Evolutionary conservation across 2,797 vertebrate genomes (phyloP).

Genomic region (Sorex maritimensis): DNA sequence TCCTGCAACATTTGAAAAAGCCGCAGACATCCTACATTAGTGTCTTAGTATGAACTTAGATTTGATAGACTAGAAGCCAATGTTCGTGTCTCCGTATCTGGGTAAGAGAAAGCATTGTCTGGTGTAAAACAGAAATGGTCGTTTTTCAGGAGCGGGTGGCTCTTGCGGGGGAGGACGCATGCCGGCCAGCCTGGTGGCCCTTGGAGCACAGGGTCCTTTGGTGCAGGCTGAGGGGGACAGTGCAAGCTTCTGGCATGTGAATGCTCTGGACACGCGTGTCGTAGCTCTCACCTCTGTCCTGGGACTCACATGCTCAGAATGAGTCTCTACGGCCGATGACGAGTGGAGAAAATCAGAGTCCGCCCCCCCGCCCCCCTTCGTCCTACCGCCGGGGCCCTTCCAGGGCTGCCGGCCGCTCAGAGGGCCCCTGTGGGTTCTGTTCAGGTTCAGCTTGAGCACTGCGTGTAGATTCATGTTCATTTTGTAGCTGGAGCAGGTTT

Average conservation of each 20-base stretch:
- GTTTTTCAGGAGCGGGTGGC: constrained; percentile 4
- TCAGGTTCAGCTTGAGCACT: constrained; percentile 68
- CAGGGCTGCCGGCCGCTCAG: constrained; percentile 42
- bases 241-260: neutral
- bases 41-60: constrained; percentile 48
- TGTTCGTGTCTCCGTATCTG: constrained; percentile 45
- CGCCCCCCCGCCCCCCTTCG: too few species aligned
- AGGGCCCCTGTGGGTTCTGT: constrained; percentile 59
- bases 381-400: neutral
- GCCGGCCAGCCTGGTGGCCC: neutral
- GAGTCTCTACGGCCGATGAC: neutral
- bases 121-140: constrained; percentile 11
- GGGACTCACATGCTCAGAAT: constrained; percentile 26
- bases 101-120: constrained; percentile 33
- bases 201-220: neutral
- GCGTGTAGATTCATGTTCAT: constrained; percentile 65
- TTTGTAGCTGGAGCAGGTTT: constrained; percentile 64
- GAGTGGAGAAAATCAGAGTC: neutral
- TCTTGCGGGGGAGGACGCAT: neutral
- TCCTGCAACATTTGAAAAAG: constrained; percentile 52
- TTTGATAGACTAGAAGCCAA: constrained; percentile 21
- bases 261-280: neutral
- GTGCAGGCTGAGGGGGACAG: neutral
- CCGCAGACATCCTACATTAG: neutral
- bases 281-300: neutral